Evolutionary conservation across 2,888 invertebrate genomes (phyloP).

Genomic region (Acheta domesticus): DNA sequence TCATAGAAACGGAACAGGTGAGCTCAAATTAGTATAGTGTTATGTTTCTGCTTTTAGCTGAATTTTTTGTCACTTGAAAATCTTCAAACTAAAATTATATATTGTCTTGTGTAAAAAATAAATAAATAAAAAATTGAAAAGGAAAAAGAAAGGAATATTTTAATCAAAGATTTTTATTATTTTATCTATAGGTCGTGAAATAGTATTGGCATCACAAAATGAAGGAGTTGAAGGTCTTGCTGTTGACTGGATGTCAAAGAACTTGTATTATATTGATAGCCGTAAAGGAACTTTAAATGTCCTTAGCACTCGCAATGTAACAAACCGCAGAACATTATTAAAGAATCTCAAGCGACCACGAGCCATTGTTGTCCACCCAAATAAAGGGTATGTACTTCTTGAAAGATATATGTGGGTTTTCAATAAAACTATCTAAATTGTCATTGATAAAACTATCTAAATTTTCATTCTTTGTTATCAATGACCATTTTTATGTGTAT

Average conservation of each 20-base stretch:
- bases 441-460: too few species aligned
- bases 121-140: not conserved
- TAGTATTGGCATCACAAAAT: slow-evolving; percentile 91
- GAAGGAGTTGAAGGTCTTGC: slow-evolving; percentile 95
- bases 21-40: slow-evolving; percentile 18
- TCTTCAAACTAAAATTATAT: too few species aligned
- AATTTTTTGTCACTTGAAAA: too few species aligned
- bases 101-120: too few species aligned
- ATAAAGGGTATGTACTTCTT: slow-evolving; percentile 60
- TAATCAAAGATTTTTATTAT: not conserved
- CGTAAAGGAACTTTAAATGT: slow-evolving; percentile 92
- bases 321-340: slow-evolving; percentile 76
- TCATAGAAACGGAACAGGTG: slow-evolving; percentile 50
- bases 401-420: slow-evolving; percentile 30
- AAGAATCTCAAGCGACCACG: slow-evolving; percentile 88
- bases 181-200: slow-evolving; percentile 66
- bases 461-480: too few species aligned
- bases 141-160: not conserved
- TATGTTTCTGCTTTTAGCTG: not conserved
- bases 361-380: slow-evolving; percentile 95
- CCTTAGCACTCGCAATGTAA: slow-evolving; percentile 79
- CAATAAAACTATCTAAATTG: too few species aligned
- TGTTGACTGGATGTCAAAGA: slow-evolving; percentile 93
- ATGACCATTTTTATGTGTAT: too few species aligned
- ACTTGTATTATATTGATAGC: slow-evolving; percentile 92